Evolutionary conservation across 2,113 vertebrate species (phyloP).

Genomic region (Peromyscus californicus): DNA sequence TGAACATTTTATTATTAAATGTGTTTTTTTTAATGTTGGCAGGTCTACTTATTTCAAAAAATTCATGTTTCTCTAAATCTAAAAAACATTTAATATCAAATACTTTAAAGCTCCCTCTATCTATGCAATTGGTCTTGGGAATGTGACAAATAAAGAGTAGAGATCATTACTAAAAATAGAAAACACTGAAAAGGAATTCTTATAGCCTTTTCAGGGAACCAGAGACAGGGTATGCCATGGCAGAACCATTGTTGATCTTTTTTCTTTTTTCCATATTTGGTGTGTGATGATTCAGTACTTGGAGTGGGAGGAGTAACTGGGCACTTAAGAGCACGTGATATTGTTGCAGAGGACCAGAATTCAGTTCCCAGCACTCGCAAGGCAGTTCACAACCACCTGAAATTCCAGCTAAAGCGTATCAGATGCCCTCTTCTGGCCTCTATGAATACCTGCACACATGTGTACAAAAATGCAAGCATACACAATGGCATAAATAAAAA

Average conservation of each 20-base stretch:
- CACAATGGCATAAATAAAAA: not conserved
- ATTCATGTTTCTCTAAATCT: conserved; percentile 80
- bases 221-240: not conserved
- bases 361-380: too few species aligned
- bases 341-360: not conserved
- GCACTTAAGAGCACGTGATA: not conserved
- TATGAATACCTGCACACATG: not conserved
- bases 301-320: not conserved
- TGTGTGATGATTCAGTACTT: too few species aligned
- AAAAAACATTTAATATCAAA: conserved; percentile 84
- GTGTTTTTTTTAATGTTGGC: conserved; percentile 83
- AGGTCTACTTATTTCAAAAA: conserved; percentile 82
- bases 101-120: conserved; percentile 77
- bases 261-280: not conserved
- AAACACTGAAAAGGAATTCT: conserved; percentile 23
- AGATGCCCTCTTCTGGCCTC: not conserved
- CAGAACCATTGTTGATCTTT: not conserved
- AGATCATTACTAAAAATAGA: conserved; percentile 72
- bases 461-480: not conserved
- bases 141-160: conserved; percentile 76
- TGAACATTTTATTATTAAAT: conserved; percentile 86
- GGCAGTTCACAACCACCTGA: not conserved
- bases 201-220: not conserved
- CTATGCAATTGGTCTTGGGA: conserved; percentile 81
- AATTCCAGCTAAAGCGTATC: not conserved